Base-by-base conservation (phyloP, 2,113 vertebrate species). In the Amphiprion percula region DNA sequence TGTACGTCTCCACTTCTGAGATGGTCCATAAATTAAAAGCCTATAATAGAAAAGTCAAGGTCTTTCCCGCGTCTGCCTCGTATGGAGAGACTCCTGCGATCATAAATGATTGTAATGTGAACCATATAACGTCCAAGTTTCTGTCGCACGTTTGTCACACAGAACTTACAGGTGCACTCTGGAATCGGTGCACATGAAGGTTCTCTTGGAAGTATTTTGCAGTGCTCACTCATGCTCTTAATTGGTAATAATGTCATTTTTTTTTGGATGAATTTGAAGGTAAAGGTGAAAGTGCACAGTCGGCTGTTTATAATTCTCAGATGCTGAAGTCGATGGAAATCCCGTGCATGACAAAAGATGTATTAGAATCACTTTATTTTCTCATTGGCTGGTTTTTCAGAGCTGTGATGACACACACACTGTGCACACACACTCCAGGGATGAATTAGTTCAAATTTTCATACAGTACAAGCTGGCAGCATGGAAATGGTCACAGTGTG, bases 11-110 rank as follows among this genome's bases (percentile, higher is more conserved):
- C 46, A 67, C 79, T 68, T 84, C 79, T 74, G 23, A 77, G 88
- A 79, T 58, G 74, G 69, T 70, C 85, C 70, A 88, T 90, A 89
- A 91, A 84, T 84, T 83, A 87, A 85, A 72, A 1, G 62, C 24
- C 88, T 21, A 65, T 86, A 82, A 84, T 83, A 73, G 80, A 81
- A 63, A 81, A 85, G 88, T 79, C 83, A 79, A 85, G 81, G 88
- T 79, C 83, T 53, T 68, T 50, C n/a, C 68, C 63, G 63, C 60
- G 7, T 17, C 74, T 4, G 65, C 60, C 69, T 79, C 58, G 15
- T 39, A 56, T 63, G 58, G 61, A 54, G 37, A 61, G 63, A n/a
- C 76, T 62, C 72, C 67, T 10, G 56, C 11, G 5, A 46, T 70
- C 71, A 24, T 88, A 87, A 88, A 90, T 68, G 82, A 80, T 56